Evolutionary conservation across 2,113 vertebrate genomes (phyloP), one percentile per base, ranked within the genome.

Genomic region (Felis chaus): DNA sequence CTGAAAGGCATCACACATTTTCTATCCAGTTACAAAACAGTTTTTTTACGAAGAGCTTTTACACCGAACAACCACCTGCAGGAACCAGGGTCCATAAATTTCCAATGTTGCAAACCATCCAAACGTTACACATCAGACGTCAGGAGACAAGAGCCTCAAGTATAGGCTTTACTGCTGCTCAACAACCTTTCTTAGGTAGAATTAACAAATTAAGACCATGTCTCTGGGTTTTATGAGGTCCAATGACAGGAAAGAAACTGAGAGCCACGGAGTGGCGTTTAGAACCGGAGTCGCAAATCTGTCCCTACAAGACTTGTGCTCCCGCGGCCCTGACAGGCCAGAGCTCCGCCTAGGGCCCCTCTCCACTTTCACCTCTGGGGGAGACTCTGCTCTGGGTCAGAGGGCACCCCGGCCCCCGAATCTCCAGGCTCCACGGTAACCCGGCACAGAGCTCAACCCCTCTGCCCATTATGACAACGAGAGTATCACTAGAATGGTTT

Each of bases 381-480:
- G 61, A 33, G 29, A 21, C 48, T 7, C 12, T 0, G 73, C 57
- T 66, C 48, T 27, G 33, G 23, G 33, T 13, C 25, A 5, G 66
- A 23, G 7, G 18, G 41, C 13, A 5, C 13, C 33, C 39, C 53
- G 76, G 14, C 2, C 31, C 5, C 6, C 0, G 7, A 7, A 23
- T 61, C 7, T 21, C 14, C 14, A 11, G 29, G 33, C 71, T 48
- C 61, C 3, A 18, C 3, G 2, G 33, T 11, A 23, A 36, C 23
- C 1, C 4, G 15, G 18, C 33, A 15, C 2, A 3, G 10, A 1
- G 45, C 27, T 45, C 29, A 21, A 1, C 3, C 9, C 19, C 2
- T 50, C 1, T 25, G 31, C 10, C 53, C 23, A 1, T 61, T 16
- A 36, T 1, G 36, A 41, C 29, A 31, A 53, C 0, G 16, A 18